A percentile compares a stretch with the other conserved stretches of the same genome.
These are phyloP conservation scores for Strigamia transsilvanica DNA, from an alignment of 2,888 invertebrate genomes.

Conservation along the genomic window DNA sequence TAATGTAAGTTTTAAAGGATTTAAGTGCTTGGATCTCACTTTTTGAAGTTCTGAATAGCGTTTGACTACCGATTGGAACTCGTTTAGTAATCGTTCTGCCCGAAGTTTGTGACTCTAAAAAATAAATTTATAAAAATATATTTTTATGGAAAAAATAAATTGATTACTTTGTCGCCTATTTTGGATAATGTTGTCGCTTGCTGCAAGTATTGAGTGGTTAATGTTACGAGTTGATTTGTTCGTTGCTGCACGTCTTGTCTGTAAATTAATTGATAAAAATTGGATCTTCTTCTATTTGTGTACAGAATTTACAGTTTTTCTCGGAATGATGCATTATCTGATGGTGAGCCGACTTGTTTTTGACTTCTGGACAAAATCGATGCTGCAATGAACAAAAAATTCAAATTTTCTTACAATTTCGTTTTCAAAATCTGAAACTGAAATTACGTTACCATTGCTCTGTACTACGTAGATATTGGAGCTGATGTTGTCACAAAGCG, in stretches of 20 bases:
- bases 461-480: background rate
- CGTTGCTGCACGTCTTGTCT: background rate
- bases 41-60: background rate
- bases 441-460: background rate
- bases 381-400: background rate
- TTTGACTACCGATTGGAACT: background rate
- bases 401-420: background rate
- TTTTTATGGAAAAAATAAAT: background rate
- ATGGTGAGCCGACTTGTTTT: background rate
- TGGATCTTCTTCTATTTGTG: background rate
- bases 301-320: background rate
- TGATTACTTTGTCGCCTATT: background rate
- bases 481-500: background rate
- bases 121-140: background rate
- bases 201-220: background rate
- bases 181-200: background rate
- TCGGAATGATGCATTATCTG: background rate
- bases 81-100: background rate
- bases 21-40: background rate
- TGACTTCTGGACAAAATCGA: background rate
- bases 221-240: background rate
- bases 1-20: background rate
- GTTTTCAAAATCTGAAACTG: background rate
- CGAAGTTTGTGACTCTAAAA: background rate
- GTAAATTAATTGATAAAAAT: background rate